Evolutionary conservation across 2,888 invertebrate genomes (phyloP), one percentile per base, ranked within the genome.

Genomic region (Dilophus febrilis): DNA sequence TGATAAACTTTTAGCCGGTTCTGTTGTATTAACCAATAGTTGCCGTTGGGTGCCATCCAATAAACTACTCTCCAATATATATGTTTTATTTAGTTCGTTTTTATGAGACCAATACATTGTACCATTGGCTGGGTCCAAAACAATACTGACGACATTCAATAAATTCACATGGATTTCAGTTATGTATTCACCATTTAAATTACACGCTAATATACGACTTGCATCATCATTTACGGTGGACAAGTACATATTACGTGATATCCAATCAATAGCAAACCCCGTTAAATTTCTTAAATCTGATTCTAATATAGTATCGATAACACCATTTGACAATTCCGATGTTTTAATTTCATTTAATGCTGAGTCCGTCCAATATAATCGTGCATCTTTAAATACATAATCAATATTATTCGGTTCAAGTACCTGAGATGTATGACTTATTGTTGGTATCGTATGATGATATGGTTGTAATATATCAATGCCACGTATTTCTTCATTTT

Each of bases 251-350:
- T 55, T 55, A 35, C 73, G 66, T 13, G 83, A 80, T 42, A 82
- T 70, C 82, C 83, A 84, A 65, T 90, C 87, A 42, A 88, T 68
- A 29, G 84, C 83, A 54, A 90, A 71, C 3, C 81, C 86, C 33
- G 18, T 33, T 14, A 38, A 11, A 40, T 58, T 61, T 42, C 57
- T 55, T 44, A 59, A 57, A 59, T 77, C 78, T 35, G 78, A 74
- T 57, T 85, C 84, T 37, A 82, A 74, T 42, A 85, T 67, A 13
- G 79, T 78, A 51, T 76, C 72, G 32, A 77, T 72, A 3, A 76
- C 67, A 18, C 78, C 77, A 44, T 72, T 73, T 27, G 75, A 74
- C 35, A 83, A 64, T 37, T 72, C 72, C 2, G 77, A 73, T 17
- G 70, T 64, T 54, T 77, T 78, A 17, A 87, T 75, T 61, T 85